These are phyloP conservation scores for Phengaris arion DNA, from an alignment of 2,888 invertebrate species.

Conservation along the genomic window DNA sequence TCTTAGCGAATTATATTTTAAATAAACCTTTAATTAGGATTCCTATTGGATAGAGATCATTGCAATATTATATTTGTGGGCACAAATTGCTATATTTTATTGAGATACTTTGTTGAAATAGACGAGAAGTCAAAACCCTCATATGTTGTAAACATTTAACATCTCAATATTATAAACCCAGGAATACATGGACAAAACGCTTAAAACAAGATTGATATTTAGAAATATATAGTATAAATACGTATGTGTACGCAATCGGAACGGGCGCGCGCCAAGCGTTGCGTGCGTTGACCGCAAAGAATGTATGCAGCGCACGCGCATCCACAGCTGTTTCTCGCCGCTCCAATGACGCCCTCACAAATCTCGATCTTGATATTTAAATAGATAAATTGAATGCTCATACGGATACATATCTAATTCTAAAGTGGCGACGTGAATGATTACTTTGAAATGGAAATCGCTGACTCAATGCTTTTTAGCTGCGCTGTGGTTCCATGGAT, in stretches of 20 bases:
- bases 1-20: too few species aligned
- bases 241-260: conserved; percentile 40
- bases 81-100: too few species aligned
- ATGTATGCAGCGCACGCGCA: conserved; percentile 53
- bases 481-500: background rate
- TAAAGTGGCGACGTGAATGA: conserved; percentile 4
- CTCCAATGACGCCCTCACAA: conserved; percentile 32
- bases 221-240: conserved; percentile 25
- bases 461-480: background rate
- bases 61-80: too few species aligned
- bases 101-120: background rate
- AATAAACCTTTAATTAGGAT: too few species aligned
- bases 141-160: background rate
- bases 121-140: background rate
- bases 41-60: too few species aligned
- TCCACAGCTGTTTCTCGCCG: conserved; percentile 55
- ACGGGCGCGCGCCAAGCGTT: conserved; percentile 36
- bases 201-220: conserved; percentile 29
- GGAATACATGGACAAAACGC: conserved; percentile 24
- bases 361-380: conserved; percentile 9
- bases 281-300: conserved; percentile 70
- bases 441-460: background rate
- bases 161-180: background rate
- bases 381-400: conserved; percentile 14
- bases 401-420: conserved; percentile 10